Evolutionary conservation across 35 echinoderm and acorn worm genomes (phyloP).

Genomic region (Heliocidaris tuberculata): DNA sequence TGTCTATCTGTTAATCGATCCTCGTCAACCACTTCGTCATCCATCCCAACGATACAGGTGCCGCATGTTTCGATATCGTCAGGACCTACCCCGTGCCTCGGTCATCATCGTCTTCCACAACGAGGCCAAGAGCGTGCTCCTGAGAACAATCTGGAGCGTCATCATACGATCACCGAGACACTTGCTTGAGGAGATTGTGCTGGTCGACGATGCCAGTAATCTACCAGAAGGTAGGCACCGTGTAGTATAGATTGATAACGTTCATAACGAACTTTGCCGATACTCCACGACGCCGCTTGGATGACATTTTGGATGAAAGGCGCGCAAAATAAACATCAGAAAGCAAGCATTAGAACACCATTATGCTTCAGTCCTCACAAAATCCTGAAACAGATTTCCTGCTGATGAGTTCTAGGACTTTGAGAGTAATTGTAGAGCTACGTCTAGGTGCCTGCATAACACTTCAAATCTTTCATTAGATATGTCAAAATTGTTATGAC

Average conservation of each 20-base stretch:
- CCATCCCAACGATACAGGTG: conserved; percentile 41
- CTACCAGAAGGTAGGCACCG: background rate
- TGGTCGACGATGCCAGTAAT: conserved; percentile 70
- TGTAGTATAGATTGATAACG: background rate
- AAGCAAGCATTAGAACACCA: background rate
- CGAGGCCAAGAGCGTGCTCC: conserved; percentile 58
- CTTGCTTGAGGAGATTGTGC: conserved; percentile 58
- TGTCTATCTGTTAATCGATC: background rate
- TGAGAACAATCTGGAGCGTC: conserved; percentile 60
- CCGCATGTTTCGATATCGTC: conserved; percentile 38
- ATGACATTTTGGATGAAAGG: background rate
- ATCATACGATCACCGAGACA: conserved; percentile 59
- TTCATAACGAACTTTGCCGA: background rate
- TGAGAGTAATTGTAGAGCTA: no score
- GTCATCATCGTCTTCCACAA: conserved; percentile 66
- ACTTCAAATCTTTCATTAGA: no score
- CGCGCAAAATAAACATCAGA: background rate
- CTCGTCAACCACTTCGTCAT: background rate
- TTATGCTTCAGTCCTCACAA: no score
- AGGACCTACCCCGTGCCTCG: conserved; percentile 49
- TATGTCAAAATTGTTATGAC: no score
- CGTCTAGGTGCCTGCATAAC: no score
- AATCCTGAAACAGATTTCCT: no score
- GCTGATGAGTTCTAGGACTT: no score
- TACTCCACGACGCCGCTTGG: background rate